Conservation (phyloP, 64 coral and sea anemone genomes). For the Dendrophyllia cribrosa region DNA sequence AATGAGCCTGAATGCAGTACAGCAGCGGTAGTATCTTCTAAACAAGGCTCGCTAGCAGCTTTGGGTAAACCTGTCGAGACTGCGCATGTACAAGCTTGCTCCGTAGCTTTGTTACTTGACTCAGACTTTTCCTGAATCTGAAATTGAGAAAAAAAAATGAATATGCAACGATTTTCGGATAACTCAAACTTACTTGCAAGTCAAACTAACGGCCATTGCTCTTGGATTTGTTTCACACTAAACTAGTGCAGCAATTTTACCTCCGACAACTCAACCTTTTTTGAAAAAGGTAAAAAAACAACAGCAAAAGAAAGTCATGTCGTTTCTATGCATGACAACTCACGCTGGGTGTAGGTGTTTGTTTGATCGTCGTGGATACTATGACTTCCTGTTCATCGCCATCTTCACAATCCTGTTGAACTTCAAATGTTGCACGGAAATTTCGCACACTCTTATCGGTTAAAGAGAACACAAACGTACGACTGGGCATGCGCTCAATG, state of each 20-base stretch:
- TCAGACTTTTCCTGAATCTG: not conserved
- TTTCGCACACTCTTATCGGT: not conserved
- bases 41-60: not conserved
- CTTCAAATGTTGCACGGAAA: constrained; percentile 55
- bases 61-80: not conserved
- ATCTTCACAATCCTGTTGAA: constrained; percentile 37
- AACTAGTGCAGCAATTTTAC: too few species aligned
- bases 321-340: too few species aligned
- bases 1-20: too few species aligned
- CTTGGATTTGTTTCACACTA: too few species aligned
- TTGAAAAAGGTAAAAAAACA: too few species aligned
- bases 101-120: not conserved
- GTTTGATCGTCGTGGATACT: constrained; percentile 56
- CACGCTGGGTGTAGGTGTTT: not conserved
- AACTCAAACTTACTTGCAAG: not conserved
- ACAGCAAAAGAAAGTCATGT: too few species aligned
- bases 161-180: not conserved
- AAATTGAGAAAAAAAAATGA: not conserved
- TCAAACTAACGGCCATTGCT: not conserved
- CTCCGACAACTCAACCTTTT: too few species aligned
- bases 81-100: not conserved
- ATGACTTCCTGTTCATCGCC: constrained; percentile 59
- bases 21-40: too few species aligned
- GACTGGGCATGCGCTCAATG: too few species aligned
- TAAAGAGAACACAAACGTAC: too few species aligned